A percentile compares a stretch with the other conserved stretches of the same genome.
Evolutionary conservation across 2,113 vertebrate genomes (phyloP).

Genomic region (Oreochromis niloticus): DNA sequence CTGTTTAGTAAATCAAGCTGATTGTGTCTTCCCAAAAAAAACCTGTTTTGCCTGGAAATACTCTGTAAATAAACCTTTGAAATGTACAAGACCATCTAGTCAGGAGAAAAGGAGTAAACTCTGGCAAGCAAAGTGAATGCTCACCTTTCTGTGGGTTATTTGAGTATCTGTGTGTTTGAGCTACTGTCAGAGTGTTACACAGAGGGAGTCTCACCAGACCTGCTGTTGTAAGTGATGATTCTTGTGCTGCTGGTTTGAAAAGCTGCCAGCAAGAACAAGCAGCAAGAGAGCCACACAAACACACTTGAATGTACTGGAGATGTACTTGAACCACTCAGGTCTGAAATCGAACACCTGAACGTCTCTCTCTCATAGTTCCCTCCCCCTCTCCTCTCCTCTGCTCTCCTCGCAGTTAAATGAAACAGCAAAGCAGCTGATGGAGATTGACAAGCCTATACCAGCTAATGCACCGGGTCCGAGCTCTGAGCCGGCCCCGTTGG

Average conservation of each 20-base stretch:
- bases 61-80: not conserved
- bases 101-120: not conserved
- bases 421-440: constrained; percentile 94
- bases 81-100: not conserved
- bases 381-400: not conserved
- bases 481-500: constrained; percentile 63
- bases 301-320: not conserved
- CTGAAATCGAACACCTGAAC: constrained; percentile 15
- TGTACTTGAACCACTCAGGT: constrained; percentile 1
- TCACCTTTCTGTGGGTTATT: not conserved
- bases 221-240: constrained; percentile 32
- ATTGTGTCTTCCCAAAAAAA: fast-evolving
- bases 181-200: not conserved
- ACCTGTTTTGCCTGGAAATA: not conserved
- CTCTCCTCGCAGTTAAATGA: constrained; percentile 82
- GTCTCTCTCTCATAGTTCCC: not conserved
- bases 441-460: constrained; percentile 85
- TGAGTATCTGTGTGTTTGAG: not conserved
- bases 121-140: not conserved
- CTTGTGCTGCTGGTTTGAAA: constrained; percentile 28
- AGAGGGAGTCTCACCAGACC: not conserved
- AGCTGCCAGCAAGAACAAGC: constrained; percentile 19
- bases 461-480: constrained; percentile 73
- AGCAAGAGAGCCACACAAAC: constrained; percentile 9
- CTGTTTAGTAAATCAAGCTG: not conserved